Evolutionary conservation across 2,797 vertebrate species (phyloP).

Genomic region (Danio jaintianensis): DNA sequence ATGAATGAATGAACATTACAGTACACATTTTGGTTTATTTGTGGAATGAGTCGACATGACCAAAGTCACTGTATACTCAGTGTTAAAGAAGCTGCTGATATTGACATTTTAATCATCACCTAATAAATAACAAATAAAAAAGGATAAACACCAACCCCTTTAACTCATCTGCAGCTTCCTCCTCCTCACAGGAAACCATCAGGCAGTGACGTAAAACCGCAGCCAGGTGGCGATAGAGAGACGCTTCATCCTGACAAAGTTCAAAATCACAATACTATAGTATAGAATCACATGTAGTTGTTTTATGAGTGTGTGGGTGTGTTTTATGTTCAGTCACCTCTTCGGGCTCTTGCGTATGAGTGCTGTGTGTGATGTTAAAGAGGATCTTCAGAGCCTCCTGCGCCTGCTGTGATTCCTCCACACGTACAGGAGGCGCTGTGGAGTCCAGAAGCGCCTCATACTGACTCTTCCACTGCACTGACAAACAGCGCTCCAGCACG

Average conservation of each 20-base stretch:
- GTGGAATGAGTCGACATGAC: too few relatives aligned
- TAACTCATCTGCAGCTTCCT: slow-evolving; percentile 76
- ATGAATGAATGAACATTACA: too few relatives aligned
- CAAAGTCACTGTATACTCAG: too few relatives aligned
- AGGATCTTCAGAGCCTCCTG: slow-evolving; percentile 81
- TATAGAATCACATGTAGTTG: neutral
- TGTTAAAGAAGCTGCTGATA: too few relatives aligned
- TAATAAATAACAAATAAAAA: too few relatives aligned
- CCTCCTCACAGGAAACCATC: slow-evolving; percentile 70
- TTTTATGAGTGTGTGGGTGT: too few relatives aligned
- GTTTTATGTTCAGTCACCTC: slow-evolving; percentile 69
- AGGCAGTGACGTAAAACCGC: slow-evolving; percentile 79
- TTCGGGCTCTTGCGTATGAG: slow-evolving; percentile 75
- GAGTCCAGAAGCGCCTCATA: slow-evolving; percentile 71
- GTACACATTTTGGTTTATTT: too few relatives aligned
- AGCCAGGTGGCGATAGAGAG: slow-evolving; percentile 80
- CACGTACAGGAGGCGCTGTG: slow-evolving; percentile 66
- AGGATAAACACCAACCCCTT: slow-evolving; percentile 71
- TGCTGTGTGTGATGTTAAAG: slow-evolving; percentile 80
- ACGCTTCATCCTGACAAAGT: slow-evolving; percentile 70
- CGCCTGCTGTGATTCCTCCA: slow-evolving; percentile 74
- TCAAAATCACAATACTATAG: neutral
- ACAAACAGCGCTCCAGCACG: slow-evolving; percentile 74
- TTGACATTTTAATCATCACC: too few relatives aligned
- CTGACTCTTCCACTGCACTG: slow-evolving; percentile 75